Base-by-base conservation (phyloP, 2,797 vertebrate genomes). In the Megaceryle alcyon region DNA sequence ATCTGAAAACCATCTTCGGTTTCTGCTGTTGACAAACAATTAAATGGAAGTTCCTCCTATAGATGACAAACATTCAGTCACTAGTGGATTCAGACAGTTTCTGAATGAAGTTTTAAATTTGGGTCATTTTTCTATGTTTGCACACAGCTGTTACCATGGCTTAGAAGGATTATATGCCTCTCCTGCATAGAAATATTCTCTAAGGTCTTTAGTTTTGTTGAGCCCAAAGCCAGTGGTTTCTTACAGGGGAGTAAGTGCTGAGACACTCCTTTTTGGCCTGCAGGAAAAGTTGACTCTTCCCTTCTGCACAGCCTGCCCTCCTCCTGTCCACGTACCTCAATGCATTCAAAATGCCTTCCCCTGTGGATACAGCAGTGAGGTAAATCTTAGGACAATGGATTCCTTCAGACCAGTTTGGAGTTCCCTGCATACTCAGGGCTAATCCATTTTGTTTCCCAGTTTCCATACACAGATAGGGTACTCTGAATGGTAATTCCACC, bases 91-190 rank as follows among this genome's bases (percentile, higher is more conserved):
- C 39, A 39, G 71, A 63, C 12, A 68, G 61, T 15, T 64, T 37
- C 37, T 39, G 57, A 82, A 72, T 59, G n/a, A 86, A 84, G 41
- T 25, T 79, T 64, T 73, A 86, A 73, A 93, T 76, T 19, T 46
- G 48, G 51, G 78, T 60, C 5, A 69, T 79, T 86, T 72, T 69
- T 83, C 61, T 39, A 53, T 19, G 78, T 68, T 83, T 77, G 23
- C 1, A 3, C 54, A 61, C 7, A 84, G 66, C 54, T 90, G 7
- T 41, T 60, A 63, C 10, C 2, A 3, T 31, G 61, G n/a, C 26
- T 88, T 46, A 51, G 31, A 49, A 90, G 33, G 77, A 78, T 61
- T 72, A 66, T 10, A 10, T n/a, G 39, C 31, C 72, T 61, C 53
- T 75, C 64, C 69, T 69, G 73, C 13, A 43, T 2, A 72, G 70